Evolutionary conservation across 2,113 vertebrate genomes (phyloP), one percentile per base, ranked within the genome.

Genomic region (Ictalurus punctatus): DNA sequence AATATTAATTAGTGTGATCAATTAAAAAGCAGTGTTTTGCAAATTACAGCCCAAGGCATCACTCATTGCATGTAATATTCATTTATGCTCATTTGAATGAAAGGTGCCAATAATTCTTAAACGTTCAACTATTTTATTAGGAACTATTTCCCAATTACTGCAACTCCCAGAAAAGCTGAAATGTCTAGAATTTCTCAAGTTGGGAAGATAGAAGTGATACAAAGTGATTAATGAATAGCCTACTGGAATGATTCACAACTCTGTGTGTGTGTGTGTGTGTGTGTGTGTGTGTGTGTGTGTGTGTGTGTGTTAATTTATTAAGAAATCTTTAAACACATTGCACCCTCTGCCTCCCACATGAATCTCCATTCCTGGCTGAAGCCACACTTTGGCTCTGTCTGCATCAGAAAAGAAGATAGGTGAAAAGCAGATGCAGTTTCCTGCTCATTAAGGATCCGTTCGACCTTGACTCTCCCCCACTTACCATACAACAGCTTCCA

Each of bases 291-390:
- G 10, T 48, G 58, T 73, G 59, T 81, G 16, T 73, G 69, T 37
- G 14, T 27, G 59, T 81, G 84, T 59, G n/a, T 65, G 61, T 21
- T 85, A 16, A 69, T 85, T 87, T 87, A 89, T 85, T 89, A 85
- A 85, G 54, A 89, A 82, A 30, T 58, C 56, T 48, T 63, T 84
- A 87, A 78, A 61, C 63, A 89, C 23, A 78, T 83, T 89, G 85
- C 58, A 91, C 65, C 34, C 56, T 87, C 84, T 91, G 88, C 65
- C 85, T 85, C 85, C 85, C 88, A 90, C 52, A 2, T 87, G 71
- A 61, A 44, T 73, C 73, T 87, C 13, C 17, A 69, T 14, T 87
- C 54, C n/a, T 87, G 40, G 30, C 59, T 86, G 27, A 86, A 84
- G 85, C 23, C 56, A 63, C 56, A 87, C 27, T 21, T 40, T 52